Conservation (phyloP, 2,113 vertebrate genomes). For the Pteronura brasiliensis region DNA sequence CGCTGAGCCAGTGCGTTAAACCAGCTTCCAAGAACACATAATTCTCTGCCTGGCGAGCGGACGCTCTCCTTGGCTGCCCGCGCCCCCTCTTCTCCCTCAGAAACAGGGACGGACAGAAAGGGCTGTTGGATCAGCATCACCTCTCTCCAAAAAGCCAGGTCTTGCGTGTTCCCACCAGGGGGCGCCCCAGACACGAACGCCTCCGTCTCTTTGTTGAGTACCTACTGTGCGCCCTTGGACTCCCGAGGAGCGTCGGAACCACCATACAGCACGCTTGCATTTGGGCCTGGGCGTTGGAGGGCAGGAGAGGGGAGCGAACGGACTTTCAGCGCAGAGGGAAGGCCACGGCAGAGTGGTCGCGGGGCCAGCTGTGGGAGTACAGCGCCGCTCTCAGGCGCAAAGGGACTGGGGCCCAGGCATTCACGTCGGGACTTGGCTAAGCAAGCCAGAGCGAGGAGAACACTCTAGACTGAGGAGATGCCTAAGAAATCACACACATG, state of each 20-base stretch:
- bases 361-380: rapidly evolving
- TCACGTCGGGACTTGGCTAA: neutral
- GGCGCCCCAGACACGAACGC: neutral
- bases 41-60: slow-evolving; percentile 77
- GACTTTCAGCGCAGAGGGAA: neutral
- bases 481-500: neutral
- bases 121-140: neutral
- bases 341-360: rapidly evolving
- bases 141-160: neutral
- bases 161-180: neutral
- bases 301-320: neutral
- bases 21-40: slow-evolving; percentile 84
- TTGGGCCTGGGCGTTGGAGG: neutral
- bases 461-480: neutral
- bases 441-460: neutral
- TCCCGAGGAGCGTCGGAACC: neutral
- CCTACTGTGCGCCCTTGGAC: neutral
- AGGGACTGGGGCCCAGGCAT: neutral
- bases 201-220: neutral
- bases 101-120: slow-evolving; percentile 71
- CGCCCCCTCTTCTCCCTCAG: slow-evolving; percentile 52
- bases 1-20: slow-evolving; percentile 83
- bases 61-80: slow-evolving; percentile 69
- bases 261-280: neutral
- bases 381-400: neutral